Evolutionary conservation across 2,797 vertebrate genomes (phyloP), one percentile per base, ranked within the genome.

Genomic region (Echiichthys vipera): DNA sequence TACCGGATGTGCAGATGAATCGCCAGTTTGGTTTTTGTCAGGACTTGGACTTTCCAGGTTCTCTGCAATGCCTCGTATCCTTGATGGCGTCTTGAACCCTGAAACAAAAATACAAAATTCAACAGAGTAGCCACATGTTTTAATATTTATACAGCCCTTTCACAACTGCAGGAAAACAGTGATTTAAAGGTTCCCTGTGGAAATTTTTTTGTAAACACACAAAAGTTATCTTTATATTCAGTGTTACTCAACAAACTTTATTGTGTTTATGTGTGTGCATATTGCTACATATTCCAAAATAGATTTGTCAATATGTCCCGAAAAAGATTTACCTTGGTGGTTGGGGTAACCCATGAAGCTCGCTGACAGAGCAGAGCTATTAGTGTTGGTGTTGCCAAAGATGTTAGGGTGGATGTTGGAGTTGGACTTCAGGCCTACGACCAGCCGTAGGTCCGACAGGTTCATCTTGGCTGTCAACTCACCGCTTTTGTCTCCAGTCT

Each of bases 391-490:
- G 89, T 94, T 96, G 57, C 65, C 42, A 34, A 91, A 89, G 20
- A 89, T 78, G 66, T 77, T 84, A 20, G 81, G 43, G 45, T 83
- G 65, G 42, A 76, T 40, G 65, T 66, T 86, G 46, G 83, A 61
- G 77, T 81, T 94, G 54, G 91, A 89, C 74, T 93, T 94, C 20
- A 99, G 89, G 61, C 96, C 96, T 43, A 99, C 96, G 49, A 97
- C 97, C 92, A 97, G 93, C 59, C 97, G 97, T 43, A 99, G 95
- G 87, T 99, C 98, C 0, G 97, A 97, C 77, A 99, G 90, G 77
- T 99, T 99, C 89, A 98, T 96, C 74, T 95, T 95, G 18, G 98
- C 98, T 0, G 97, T 98, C 45, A 95, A 89, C 78, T 99, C 98
- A 1, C 96, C 95, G 37, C 93, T 96, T 90, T 95, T 96, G 57